Conservation (phyloP, 2,888 invertebrate genomes). For the Cacoxenus indagator region DNA sequence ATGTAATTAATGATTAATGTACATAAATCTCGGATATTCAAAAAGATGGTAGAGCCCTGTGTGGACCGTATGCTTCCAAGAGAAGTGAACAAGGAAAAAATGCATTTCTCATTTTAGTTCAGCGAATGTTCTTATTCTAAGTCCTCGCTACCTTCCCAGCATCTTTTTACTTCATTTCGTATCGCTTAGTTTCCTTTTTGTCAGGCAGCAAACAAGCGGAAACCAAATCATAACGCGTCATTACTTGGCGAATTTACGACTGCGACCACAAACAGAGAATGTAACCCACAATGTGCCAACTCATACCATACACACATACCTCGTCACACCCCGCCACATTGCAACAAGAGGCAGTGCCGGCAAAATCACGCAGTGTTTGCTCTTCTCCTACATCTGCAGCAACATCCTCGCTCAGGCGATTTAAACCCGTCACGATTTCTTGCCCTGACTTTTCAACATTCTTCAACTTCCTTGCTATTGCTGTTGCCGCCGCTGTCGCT, state of each 20-base stretch:
- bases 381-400: background rate
- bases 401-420: background rate
- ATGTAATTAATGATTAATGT: too few species aligned
- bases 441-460: background rate
- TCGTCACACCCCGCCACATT: background rate
- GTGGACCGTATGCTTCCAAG: too few species aligned
- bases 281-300: background rate
- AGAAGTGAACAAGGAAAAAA: too few species aligned
- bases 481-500: constrained; percentile 20
- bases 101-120: too few species aligned
- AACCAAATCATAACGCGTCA: constrained; percentile 64
- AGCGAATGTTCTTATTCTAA: too few species aligned
- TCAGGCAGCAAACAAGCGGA: constrained; percentile 54
- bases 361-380: too few species aligned
- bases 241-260: constrained; percentile 63
- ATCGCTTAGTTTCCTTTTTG: constrained; percentile 46
- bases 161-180: constrained; percentile 41
- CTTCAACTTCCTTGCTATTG: constrained; percentile 4
- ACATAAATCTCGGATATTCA: too few species aligned
- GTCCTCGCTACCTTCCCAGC: background rate
- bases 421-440: constrained; percentile 1
- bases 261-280: constrained; percentile 29
- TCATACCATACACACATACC: background rate
- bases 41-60: too few species aligned
- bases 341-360: background rate